A percentile compares a stretch with the other conserved stretches of the same genome.
Conservation (phyloP, 1,140 invertebrate species). For the Drosophila mauritiana region DNA sequence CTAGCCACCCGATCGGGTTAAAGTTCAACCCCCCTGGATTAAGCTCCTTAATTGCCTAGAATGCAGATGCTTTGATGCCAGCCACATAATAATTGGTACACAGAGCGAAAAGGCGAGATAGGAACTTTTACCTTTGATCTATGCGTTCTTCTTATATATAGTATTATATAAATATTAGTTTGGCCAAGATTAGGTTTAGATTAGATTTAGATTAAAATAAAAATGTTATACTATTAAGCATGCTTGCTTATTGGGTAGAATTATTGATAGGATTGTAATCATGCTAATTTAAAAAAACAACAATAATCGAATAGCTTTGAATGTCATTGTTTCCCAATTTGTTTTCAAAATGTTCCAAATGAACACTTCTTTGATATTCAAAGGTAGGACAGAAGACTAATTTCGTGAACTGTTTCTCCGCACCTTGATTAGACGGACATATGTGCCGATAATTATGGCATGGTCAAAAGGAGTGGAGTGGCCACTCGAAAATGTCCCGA, state of each 20-base stretch:
- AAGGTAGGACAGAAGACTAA: background rate
- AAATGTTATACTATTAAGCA: too few relatives aligned
- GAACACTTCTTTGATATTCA: background rate
- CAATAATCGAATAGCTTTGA: too few relatives aligned
- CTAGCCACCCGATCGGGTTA: constrained; percentile 36
- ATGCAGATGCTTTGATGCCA: constrained; percentile 25
- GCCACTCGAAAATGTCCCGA: background rate
- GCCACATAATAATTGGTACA: constrained; percentile 40
- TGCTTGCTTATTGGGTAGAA: too few relatives aligned
- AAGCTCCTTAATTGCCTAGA: constrained; percentile 26
- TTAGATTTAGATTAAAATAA: too few relatives aligned
- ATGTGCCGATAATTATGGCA: constrained; percentile 45
- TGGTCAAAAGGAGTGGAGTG: constrained; percentile 7
- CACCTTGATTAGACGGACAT: constrained; percentile 52
- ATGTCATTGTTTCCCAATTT: too few relatives aligned
- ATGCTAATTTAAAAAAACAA: too few relatives aligned
- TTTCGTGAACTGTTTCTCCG: background rate
- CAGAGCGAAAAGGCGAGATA: background rate
- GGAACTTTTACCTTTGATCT: background rate
- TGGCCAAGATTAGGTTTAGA: too few relatives aligned
- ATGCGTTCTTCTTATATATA: too few relatives aligned
- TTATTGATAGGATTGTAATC: too few relatives aligned
- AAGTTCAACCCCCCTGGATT: constrained; percentile 10
- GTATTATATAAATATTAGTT: too few relatives aligned
- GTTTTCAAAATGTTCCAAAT: background rate